Evolutionary conservation across 2,888 invertebrate genomes (phyloP).

Genomic region (Melanargia galathea): DNA sequence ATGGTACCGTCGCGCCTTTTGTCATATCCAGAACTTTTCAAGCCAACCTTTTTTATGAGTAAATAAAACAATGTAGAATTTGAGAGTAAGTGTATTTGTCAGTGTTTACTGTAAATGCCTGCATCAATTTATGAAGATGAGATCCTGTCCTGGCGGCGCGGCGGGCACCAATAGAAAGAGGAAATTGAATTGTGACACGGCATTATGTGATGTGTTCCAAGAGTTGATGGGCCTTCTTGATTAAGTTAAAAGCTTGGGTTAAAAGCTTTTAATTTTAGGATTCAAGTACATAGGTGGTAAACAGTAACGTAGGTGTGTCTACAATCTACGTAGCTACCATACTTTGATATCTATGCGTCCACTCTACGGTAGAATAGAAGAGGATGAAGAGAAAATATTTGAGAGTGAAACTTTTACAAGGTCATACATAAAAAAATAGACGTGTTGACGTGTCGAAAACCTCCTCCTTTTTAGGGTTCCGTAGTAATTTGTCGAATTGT

Average conservation of each 20-base stretch:
- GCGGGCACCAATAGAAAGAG: conserved; percentile 51
- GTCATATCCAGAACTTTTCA: conserved; percentile 50
- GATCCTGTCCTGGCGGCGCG: conserved; percentile 49
- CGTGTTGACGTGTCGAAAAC: no score
- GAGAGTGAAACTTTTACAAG: no score
- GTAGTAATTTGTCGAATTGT: no score
- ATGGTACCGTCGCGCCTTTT: neutral
- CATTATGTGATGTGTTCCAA: conserved; percentile 47
- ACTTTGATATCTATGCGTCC: no score
- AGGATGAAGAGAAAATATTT: no score
- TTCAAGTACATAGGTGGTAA: neutral
- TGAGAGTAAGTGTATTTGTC: conserved; percentile 28
- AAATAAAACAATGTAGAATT: conserved; percentile 54
- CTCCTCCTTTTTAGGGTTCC: no score
- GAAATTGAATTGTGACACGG: conserved; percentile 58
- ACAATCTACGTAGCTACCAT: no score
- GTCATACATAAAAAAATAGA: no score
- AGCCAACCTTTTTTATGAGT: conserved; percentile 60
- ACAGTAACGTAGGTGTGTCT: no score
- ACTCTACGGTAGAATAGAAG: no score
- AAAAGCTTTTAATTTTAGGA: neutral
- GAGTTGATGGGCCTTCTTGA: conserved; percentile 22
- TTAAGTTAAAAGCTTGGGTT: neutral
- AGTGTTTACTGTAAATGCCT: conserved; percentile 25
- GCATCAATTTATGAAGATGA: conserved; percentile 51